phyloP scores from a whole-genome alignment of 2,113 vertebrate genomes.

The Odocoileus virginianus region DNA sequence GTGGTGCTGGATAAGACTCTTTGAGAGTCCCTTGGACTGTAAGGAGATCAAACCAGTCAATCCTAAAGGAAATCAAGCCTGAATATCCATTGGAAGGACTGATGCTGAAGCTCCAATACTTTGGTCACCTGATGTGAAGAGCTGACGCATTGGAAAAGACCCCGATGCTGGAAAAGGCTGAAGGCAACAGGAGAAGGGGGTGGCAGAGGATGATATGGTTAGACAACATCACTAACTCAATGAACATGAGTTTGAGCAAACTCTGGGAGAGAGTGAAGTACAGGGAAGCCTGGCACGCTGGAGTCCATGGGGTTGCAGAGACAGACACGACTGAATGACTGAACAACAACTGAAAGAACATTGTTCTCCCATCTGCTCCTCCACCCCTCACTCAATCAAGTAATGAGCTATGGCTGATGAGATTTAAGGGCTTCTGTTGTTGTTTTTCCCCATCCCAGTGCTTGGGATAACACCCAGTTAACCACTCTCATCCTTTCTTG shows the following conservation, averaged over 20 bases:
- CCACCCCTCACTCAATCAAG: too few species aligned
- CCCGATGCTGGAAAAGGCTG: not conserved
- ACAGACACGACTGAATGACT: accelerated
- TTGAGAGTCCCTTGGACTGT: not conserved
- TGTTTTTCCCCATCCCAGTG: not conserved
- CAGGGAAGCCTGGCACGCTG: not conserved
- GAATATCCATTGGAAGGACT: not conserved
- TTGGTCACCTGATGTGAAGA: not conserved
- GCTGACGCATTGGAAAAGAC: not conserved
- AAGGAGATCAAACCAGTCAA: not conserved
- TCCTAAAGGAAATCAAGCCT: not conserved
- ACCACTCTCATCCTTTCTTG: not conserved
- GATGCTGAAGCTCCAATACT: not conserved
- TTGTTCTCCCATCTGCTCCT: not conserved
- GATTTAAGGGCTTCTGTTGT: not conserved
- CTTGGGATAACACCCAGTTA: not conserved
- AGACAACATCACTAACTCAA: not conserved
- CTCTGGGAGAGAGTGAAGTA: not conserved
- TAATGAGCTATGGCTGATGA: not conserved
- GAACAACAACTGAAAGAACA: not conserved
- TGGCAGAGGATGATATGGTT: not conserved
- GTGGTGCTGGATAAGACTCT: not conserved
- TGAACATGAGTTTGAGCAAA: not conserved
- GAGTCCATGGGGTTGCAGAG: not conserved
- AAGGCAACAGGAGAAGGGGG: not conserved